Evolutionary conservation across 2,888 invertebrate species (phyloP).

Genomic region (Crepidodera aurea): DNA sequence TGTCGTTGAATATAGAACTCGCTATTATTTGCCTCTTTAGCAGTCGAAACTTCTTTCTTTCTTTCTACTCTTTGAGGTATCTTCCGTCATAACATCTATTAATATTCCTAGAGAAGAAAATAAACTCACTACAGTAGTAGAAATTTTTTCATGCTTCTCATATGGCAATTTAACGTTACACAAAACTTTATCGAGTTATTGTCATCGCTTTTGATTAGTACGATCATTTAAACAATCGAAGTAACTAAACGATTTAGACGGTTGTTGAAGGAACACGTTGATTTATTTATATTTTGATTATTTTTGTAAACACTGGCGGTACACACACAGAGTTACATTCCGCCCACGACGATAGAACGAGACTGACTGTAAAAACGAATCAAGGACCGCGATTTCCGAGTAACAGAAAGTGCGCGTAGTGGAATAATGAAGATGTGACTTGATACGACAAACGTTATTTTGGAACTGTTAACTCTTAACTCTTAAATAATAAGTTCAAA

Average conservation of each 20-base stretch:
- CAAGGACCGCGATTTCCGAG: not conserved
- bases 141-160: constrained; percentile 43
- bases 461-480: not conserved
- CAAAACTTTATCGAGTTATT: constrained; percentile 18
- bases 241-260: not conserved
- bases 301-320: constrained; percentile 19
- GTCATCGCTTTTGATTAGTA: constrained; percentile 6
- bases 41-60: not conserved
- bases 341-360: constrained; percentile 20
- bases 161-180: constrained; percentile 39
- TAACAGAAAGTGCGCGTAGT: not conserved
- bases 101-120: constrained; percentile 40
- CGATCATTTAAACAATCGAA: not conserved
- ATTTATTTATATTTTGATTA: constrained; percentile 26
- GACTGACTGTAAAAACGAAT: not conserved
- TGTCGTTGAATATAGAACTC: constrained; percentile 9
- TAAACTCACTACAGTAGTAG: constrained; percentile 41
- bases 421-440: not conserved
- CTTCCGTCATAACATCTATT: constrained; percentile 31
- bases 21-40: constrained; percentile 2
- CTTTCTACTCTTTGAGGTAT: constrained; percentile 21
- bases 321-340: not conserved
- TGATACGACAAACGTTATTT: not conserved
- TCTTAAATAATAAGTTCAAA: too few relatives aligned
- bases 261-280: constrained; percentile 8